A percentile compares a stretch with the other conserved stretches of the same genome.
Evolutionary conservation across 2,888 invertebrate species (phyloP).

Genomic region (Hyles lineata): DNA sequence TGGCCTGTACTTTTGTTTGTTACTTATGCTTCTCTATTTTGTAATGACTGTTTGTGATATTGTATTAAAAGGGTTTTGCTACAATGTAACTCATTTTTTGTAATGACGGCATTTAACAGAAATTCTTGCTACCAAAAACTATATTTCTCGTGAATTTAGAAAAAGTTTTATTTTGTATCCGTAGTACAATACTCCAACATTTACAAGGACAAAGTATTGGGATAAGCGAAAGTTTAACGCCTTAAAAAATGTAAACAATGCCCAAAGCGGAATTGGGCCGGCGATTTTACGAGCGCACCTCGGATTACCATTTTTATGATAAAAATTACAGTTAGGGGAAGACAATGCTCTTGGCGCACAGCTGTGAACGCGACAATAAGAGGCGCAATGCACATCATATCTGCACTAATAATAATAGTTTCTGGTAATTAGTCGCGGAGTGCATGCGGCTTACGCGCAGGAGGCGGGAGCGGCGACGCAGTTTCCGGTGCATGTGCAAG

Average conservation of each 20-base stretch:
- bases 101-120: neutral
- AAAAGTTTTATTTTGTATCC: neutral
- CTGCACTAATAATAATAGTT: constrained; percentile 56
- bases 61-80: neutral
- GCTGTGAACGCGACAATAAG: constrained; percentile 24
- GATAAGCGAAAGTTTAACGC: constrained; percentile 10
- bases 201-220: neutral
- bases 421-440: constrained; percentile 70
- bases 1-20: too few relatives aligned
- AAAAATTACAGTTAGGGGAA: constrained; percentile 19
- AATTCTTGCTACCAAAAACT: neutral
- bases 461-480: constrained; percentile 56
- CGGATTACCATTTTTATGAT: constrained; percentile 6
- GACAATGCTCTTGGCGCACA: constrained; percentile 8
- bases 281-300: constrained; percentile 6
- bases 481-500: constrained; percentile 82
- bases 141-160: neutral
- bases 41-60: too few relatives aligned
- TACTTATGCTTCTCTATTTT: too few relatives aligned
- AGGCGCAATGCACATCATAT: constrained; percentile 31
- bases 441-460: constrained; percentile 49
- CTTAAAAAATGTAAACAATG: constrained; percentile 8
- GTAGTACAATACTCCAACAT: neutral
- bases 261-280: neutral
- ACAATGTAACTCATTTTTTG: neutral